Evolutionary conservation across 2,113 vertebrate species (phyloP).

Genomic region (Tricholaema leucomelas): DNA sequence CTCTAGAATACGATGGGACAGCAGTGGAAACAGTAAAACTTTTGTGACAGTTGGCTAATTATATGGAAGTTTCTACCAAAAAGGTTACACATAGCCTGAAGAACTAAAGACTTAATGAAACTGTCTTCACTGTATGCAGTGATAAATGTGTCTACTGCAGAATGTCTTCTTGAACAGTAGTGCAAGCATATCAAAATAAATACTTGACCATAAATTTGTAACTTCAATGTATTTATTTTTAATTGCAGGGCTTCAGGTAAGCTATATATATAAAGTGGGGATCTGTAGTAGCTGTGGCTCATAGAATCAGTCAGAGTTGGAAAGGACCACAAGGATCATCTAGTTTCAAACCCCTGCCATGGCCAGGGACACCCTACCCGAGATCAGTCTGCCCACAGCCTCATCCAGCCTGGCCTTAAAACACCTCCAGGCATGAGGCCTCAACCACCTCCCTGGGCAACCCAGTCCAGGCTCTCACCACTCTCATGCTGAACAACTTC

Average conservation of each 20-base stretch:
- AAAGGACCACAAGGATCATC: too few species aligned
- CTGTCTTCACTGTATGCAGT: neutral
- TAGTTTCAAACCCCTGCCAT: too few species aligned
- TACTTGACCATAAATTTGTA: neutral
- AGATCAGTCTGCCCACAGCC: too few species aligned
- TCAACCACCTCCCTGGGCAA: too few species aligned
- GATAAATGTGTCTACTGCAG: slow-evolving; percentile 13
- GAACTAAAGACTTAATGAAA: slow-evolving; percentile 39
- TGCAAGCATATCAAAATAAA: neutral
- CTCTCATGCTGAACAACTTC: too few species aligned
- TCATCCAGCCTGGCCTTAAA: too few species aligned
- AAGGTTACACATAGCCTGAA: slow-evolving; percentile 8
- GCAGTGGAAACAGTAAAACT: neutral
- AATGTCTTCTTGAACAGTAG: neutral
- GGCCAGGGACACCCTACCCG: too few species aligned
- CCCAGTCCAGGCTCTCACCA: too few species aligned
- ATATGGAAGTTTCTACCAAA: slow-evolving; percentile 8
- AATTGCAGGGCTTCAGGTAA: neutral
- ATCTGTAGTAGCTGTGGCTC: neutral
- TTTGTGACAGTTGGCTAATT: slow-evolving; percentile 38
- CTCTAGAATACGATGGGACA: neutral
- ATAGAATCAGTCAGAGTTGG: too few species aligned
- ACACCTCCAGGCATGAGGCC: too few species aligned
- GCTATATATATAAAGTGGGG: neutral
- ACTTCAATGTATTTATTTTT: neutral